Base-by-base conservation (phyloP, 2,113 vertebrate genomes). In the Chaetura pelagica region DNA sequence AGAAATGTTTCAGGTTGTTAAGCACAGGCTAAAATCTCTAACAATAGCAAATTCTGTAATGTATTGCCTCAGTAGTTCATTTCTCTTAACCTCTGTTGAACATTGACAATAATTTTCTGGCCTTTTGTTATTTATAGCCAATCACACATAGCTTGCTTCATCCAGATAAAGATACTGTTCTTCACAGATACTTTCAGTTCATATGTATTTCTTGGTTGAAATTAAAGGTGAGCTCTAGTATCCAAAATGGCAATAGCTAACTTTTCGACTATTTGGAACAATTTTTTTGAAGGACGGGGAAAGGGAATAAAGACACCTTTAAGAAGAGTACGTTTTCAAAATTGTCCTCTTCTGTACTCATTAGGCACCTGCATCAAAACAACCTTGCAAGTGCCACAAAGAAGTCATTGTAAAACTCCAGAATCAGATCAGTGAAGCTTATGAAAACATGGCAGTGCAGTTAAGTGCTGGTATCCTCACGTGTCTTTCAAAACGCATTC, bases 361-460 rank as follows among this genome's bases (percentile, higher is more conserved):
- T 71, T 89, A 88, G 83, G 95, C 93, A 83, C 75, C 88, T 61
- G 68, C 93, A 40, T 87, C 90, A 87, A 94, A 95, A 84, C 96
- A 72, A 69, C 95, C 91, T 80, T 96, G 87, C 71, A 94, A 46
- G 87, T 93, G 80, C 71, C 96, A 90, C 89, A 97, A 84, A 97
- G 97, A 88, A 95, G 94, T 98, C 95, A 96, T 97, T 96, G 96
- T 94, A 78, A 97, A 97, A 97, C 95, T 96, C 96, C 97, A 97
- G 97, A 98, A 97, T 97, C 96, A 97, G 93, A 96, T 97, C 94
- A 96, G 96, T 96, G 97, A 97, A 97, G 82, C 94, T 90, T 94
- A 90, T 79, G 46, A 92, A 97, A 97, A 94, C 90, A 85, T 96
- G 87, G 83, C 85, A 81, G 91, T 91, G 85, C 89, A 89, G 84